These are phyloP conservation scores for Mya arenaria DNA, from an alignment of 1,140 invertebrate genomes.

Conservation along the genomic window DNA sequence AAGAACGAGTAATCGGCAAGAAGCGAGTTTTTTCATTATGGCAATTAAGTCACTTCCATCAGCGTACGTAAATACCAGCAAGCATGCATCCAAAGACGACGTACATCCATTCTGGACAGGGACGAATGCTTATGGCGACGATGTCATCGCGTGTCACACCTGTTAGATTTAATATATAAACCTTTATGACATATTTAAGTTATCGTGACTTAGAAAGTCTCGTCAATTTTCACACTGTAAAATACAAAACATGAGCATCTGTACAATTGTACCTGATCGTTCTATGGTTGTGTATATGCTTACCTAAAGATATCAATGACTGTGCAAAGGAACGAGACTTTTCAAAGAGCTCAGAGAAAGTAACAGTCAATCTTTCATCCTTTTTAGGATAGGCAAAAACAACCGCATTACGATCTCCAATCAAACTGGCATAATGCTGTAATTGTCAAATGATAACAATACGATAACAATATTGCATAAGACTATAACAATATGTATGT, in stretches of 20 bases:
- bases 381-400: slow-evolving; percentile 2
- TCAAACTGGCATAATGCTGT: background rate
- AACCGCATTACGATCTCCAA: background rate
- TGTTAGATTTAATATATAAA: background rate
- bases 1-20: slow-evolving; percentile 1
- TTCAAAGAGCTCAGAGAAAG: background rate
- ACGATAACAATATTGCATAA: too few relatives aligned
- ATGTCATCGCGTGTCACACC: background rate
- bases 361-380: background rate
- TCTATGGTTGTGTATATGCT: background rate
- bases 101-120: slow-evolving; percentile 30
- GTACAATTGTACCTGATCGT: background rate
- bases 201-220: background rate
- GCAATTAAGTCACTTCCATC: slow-evolving; percentile 35
- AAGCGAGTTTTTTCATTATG: slow-evolving; percentile 10
- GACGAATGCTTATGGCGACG: slow-evolving; percentile 1
- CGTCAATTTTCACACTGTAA: background rate
- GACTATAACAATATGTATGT: too few relatives aligned
- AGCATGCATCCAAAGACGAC: slow-evolving; percentile 5
- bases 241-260: background rate
- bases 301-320: background rate
- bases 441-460: too few relatives aligned
- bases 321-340: background rate
- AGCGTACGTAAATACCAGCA: slow-evolving; percentile 24
- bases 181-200: background rate